Conservation (phyloP, 1,140 invertebrate species). For the Phymorhynchus buccinoides region DNA sequence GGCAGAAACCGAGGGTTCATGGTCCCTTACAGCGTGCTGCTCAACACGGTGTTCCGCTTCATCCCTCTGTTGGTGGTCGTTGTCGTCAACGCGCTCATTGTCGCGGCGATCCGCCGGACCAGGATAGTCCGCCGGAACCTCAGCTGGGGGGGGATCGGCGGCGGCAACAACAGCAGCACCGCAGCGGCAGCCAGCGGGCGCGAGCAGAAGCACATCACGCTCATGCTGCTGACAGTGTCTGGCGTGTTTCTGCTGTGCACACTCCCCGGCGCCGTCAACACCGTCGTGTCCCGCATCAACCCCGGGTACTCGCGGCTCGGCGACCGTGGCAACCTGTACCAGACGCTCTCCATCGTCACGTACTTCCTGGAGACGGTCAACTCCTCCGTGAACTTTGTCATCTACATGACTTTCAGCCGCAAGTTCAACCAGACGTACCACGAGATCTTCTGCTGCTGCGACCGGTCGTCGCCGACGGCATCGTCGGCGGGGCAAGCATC, state of each 20-base stretch:
- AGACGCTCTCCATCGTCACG: conserved; percentile 55
- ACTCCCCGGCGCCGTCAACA: conserved; percentile 63
- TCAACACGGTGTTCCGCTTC: conserved; percentile 63
- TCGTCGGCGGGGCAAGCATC: conserved; percentile 9
- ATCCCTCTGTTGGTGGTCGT: conserved; percentile 56
- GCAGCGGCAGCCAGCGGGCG: conserved; percentile 41
- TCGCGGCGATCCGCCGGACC: conserved; percentile 55
- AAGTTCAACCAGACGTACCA: conserved; percentile 61
- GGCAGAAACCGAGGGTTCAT: conserved; percentile 57
- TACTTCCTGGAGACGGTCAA: conserved; percentile 65
- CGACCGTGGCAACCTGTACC: conserved; percentile 53
- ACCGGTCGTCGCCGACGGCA: conserved; percentile 26
- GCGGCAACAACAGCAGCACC: conserved; percentile 35
- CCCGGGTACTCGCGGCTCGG: conserved; percentile 56
- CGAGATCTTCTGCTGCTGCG: conserved; percentile 65
- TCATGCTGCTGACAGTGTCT: conserved; percentile 64
- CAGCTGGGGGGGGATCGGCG: conserved; percentile 42
- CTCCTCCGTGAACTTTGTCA: conserved; percentile 66
- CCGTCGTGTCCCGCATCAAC: conserved; percentile 50
- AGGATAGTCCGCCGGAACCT: conserved; percentile 50
- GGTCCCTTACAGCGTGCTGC: conserved; percentile 55
- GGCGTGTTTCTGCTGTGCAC: conserved; percentile 64
- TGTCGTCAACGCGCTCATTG: conserved; percentile 59
- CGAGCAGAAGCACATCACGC: conserved; percentile 63
- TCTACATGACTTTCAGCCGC: conserved; percentile 66